Evolutionary conservation across 2,797 vertebrate genomes (phyloP), one percentile per base, ranked within the genome.

Genomic region (Alauda arvensis): DNA sequence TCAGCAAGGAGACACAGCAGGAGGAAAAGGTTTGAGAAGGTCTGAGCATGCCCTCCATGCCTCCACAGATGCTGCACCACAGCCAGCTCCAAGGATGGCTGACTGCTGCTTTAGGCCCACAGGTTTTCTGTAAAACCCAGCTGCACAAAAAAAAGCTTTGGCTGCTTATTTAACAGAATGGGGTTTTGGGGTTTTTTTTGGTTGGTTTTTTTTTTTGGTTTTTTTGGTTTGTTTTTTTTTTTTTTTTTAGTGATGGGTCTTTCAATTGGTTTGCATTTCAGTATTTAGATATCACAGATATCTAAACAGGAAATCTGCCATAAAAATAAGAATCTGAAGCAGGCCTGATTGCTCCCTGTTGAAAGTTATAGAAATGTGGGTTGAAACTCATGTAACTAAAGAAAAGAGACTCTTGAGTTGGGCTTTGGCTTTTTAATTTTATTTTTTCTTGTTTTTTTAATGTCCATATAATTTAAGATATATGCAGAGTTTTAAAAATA

Each of bases 181-280:
- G 1, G 39, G 17, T 14, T 13, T n/a, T 43, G 5, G 14, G 5
- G 14, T 55, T 19, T 14, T 13, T 16, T 19, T 14, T 13, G 13
- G 29, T n/a, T 34, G 5, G 14, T 55, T 19, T 12, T 13, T 16
- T 34, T 26, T 43, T 55, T 74, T 23, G 5, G 14, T 55, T 19
- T 14, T 13, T 16, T 31, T 26, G 5, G 14, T 55, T 19, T 14
- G 4, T 16, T 55, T 19, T 14, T 14, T 55, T 19, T 14, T 13
- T 13, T 34, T n/a, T 43, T 56, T 74, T 23, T 2, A 3, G 34
- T 12, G 5, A 21, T 14, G 4, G 1, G 2, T 45, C 8, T 57
- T 40, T 68, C 8, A 12, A 18, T 8, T 65, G 6, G 1, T 74
- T 82, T 75, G 13, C 17, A 29, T 76, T 83, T 88, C 19, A 71